Conservation (phyloP, 2,888 invertebrate species). For the Selenia dentaria region DNA sequence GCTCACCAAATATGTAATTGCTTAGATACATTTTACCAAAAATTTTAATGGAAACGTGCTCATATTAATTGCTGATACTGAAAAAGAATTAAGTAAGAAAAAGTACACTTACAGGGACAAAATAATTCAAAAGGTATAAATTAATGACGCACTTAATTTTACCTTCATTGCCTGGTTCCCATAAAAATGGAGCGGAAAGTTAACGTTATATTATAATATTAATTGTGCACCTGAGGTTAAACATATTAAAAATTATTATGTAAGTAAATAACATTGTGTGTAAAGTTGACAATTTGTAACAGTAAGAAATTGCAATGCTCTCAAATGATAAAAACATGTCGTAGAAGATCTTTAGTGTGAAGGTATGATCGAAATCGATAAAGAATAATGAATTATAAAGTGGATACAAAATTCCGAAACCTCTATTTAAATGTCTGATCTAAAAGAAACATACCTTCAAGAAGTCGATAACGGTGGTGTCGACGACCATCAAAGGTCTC, state of each 20-base stretch:
- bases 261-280: too few species aligned
- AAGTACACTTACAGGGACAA: constrained; percentile 65
- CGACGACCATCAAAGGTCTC: constrained; percentile 95
- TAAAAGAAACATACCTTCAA: constrained; percentile 92
- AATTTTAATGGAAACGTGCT: constrained; percentile 55
- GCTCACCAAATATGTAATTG: constrained; percentile 14
- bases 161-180: constrained; percentile 83
- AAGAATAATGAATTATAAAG: too few species aligned
- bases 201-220: constrained; percentile 46
- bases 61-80: constrained; percentile 44
- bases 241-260: too few species aligned
- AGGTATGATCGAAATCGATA: too few species aligned
- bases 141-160: constrained; percentile 61
- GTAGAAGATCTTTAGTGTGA: too few species aligned
- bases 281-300: too few species aligned
- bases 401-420: too few species aligned
- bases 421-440: too few species aligned
- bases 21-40: constrained; percentile 22
- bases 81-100: constrained; percentile 48
- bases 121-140: constrained; percentile 45
- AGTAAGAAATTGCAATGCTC: too few species aligned
- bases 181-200: constrained; percentile 77
- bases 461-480: constrained; percentile 93
- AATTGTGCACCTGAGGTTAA: constrained; percentile 18
- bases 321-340: too few species aligned